Evolutionary conservation across 2,113 vertebrate genomes (phyloP).

Genomic region (Eulemur rufifrons): DNA sequence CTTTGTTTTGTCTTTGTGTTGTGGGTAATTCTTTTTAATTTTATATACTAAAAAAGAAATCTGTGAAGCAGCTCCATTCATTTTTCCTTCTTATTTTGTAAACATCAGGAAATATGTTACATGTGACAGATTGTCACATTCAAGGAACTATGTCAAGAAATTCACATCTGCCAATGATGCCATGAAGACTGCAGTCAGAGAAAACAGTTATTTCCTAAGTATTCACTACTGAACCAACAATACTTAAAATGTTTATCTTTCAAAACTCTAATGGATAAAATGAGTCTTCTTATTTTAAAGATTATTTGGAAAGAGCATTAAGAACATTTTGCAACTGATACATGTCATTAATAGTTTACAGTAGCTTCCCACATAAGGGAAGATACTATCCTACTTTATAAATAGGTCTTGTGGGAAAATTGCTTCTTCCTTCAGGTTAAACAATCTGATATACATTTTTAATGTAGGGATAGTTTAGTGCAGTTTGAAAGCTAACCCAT

Average conservation of each 20-base stretch:
- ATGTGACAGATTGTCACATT: neutral
- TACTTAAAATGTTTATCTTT: constrained; percentile 39
- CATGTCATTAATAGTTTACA: constrained; percentile 61
- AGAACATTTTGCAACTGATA: constrained; percentile 49
- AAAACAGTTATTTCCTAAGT: neutral
- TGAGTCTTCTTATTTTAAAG: constrained; percentile 13
- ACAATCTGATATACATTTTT: constrained; percentile 68
- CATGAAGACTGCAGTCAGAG: neutral
- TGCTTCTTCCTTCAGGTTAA: constrained; percentile 53
- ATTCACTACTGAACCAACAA: neutral
- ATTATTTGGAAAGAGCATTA: constrained; percentile 35
- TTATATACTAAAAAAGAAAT: constrained; percentile 18
- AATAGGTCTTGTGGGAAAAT: constrained; percentile 65
- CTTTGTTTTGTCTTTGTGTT: constrained; percentile 8
- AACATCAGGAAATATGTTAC: neutral
- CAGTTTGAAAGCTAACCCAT: constrained; percentile 52
- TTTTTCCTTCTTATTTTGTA: constrained; percentile 35
- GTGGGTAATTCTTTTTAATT: constrained; percentile 25
- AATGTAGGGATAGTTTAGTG: constrained; percentile 53
- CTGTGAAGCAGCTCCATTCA: neutral
- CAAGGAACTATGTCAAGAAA: constrained; percentile 6
- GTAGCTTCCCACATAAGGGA: constrained; percentile 12
- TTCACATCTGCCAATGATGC: neutral
- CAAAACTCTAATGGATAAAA: constrained; percentile 31
- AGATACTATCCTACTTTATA: constrained; percentile 55